Evolutionary conservation across 2,888 invertebrate species (phyloP).

Genomic region (Mycalesis mineus): DNA sequence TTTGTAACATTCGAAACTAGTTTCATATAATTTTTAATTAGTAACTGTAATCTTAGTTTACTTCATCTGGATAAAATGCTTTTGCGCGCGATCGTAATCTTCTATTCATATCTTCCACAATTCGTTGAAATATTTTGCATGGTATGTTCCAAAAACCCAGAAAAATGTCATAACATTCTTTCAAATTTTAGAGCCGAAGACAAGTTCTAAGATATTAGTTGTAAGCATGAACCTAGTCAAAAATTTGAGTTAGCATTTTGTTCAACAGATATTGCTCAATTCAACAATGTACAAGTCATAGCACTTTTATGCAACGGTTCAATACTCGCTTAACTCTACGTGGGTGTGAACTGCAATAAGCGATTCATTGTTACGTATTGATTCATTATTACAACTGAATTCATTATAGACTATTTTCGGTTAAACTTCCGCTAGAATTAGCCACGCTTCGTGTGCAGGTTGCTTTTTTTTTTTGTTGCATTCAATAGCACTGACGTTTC

Average conservation of each 20-base stretch:
- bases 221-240: not conserved
- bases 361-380: conserved; percentile 1
- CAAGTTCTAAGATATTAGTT: too few species aligned
- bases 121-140: too few species aligned
- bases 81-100: too few species aligned
- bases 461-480: conserved; percentile 24
- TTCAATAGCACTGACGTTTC: conserved; percentile 34
- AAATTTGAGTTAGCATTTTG: not conserved
- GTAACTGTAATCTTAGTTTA: too few species aligned
- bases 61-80: too few species aligned
- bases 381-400: not conserved
- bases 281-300: not conserved
- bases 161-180: too few species aligned
- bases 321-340: not conserved
- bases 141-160: too few species aligned
- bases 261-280: not conserved
- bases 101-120: too few species aligned
- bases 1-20: too few species aligned
- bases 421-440: conserved; percentile 6
- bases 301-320: not conserved
- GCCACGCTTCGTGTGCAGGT: conserved; percentile 17
- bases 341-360: not conserved
- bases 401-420: conserved; percentile 3
- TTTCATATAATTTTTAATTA: too few species aligned
- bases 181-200: too few species aligned